phyloP scores from a whole-genome alignment of 1,140 invertebrate species.

The Archegozetes longisetosus region DNA sequence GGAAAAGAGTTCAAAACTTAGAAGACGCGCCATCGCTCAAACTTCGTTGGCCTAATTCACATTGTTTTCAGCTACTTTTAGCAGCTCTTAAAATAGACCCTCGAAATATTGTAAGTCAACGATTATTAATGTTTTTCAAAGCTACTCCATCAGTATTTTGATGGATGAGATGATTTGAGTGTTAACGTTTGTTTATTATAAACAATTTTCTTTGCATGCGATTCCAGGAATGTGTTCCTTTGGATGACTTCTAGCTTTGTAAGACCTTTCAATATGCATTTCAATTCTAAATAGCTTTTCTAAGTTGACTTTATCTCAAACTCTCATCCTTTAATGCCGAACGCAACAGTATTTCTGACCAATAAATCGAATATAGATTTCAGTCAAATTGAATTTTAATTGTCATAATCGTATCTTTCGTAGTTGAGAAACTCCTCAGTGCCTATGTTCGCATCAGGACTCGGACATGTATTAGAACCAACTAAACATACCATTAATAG shows the following conservation, averaged over 20 bases:
- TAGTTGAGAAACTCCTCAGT: conserved; percentile 19
- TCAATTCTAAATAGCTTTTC: background rate
- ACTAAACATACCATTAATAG: conserved; percentile 7
- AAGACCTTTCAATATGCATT: background rate
- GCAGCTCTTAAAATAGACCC: conserved; percentile 18
- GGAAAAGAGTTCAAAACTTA: conserved; percentile 18
- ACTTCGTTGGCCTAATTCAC: conserved; percentile 17
- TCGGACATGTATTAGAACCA: conserved; percentile 18
- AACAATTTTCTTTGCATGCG: too few species aligned
- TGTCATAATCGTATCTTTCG: background rate
- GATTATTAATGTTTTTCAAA: background rate
- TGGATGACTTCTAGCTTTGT: background rate
- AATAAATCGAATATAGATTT: background rate
- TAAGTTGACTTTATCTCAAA: background rate
- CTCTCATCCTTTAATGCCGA: too few species aligned
- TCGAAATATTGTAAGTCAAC: conserved; percentile 19
- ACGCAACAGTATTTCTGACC: too few species aligned
- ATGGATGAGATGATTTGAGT: background rate
- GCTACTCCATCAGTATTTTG: too few species aligned
- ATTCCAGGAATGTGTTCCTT: background rate
- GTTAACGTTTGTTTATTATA: too few species aligned
- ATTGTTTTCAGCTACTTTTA: conserved; percentile 17
- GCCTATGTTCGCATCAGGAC: conserved; percentile 19
- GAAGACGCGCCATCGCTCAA: conserved; percentile 14
- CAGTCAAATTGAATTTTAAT: background rate